Evolutionary conservation across 2,797 vertebrate genomes (phyloP).

Genomic region (Emys orbicularis): DNA sequence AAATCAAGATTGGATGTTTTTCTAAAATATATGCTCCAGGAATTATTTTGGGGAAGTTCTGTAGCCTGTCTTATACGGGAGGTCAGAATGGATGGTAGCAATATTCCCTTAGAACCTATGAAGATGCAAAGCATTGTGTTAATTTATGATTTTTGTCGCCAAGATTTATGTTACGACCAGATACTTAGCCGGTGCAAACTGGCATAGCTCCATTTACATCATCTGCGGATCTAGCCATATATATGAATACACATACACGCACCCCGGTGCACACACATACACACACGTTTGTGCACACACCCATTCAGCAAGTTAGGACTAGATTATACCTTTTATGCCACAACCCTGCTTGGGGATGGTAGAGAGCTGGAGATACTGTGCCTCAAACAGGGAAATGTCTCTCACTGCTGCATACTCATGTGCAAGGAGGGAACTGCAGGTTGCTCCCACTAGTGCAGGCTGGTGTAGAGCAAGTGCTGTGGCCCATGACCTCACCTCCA

Average conservation of each 20-base stretch:
- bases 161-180: background rate
- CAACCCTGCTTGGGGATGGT: background rate
- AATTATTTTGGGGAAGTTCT: background rate
- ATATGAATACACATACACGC: background rate
- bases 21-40: background rate
- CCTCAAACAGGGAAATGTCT: background rate
- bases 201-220: background rate
- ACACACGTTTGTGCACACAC: background rate
- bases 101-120: background rate
- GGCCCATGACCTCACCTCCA: background rate
- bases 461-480: background rate
- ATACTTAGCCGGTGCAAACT: background rate
- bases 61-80: background rate
- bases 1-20: background rate
- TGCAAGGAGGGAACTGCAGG: background rate
- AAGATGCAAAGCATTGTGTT: background rate
- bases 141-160: background rate
- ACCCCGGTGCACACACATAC: background rate
- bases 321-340: background rate
- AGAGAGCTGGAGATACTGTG: background rate
- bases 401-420: background rate
- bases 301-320: background rate
- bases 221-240: background rate
- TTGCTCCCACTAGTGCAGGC: background rate
- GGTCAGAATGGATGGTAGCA: background rate